Percentiles rank a stretch among this genome's conserved stretches.
These are phyloP conservation scores for Melipona beecheii DNA, from an alignment of 2,888 invertebrate genomes.

Conservation along the genomic window DNA sequence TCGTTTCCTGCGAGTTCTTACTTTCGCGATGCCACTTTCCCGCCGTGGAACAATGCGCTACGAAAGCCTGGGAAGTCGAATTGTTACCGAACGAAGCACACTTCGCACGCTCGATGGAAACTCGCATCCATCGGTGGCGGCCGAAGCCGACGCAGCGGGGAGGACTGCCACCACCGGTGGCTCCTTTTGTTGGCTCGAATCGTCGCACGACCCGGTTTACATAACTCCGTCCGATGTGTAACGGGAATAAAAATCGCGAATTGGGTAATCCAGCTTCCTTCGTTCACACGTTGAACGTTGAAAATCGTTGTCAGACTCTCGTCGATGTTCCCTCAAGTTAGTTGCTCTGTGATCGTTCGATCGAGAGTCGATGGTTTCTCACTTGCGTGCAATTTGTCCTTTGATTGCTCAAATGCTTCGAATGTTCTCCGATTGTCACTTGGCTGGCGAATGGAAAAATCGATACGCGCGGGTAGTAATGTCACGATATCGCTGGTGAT, in stretches of 20 bases:
- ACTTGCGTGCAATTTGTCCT: not conserved
- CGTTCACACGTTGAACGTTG: not conserved
- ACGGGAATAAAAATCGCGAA: conserved; percentile 60
- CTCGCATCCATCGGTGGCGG: conserved; percentile 36
- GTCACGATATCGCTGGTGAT: not conserved
- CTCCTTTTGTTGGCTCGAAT: conserved; percentile 41
- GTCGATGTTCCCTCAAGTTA: not conserved
- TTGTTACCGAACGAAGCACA: conserved; percentile 67
- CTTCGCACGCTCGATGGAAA: conserved; percentile 71
- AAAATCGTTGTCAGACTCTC: not conserved
- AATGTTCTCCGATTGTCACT: not conserved
- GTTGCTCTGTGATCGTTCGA: not conserved
- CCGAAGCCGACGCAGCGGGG: not conserved
- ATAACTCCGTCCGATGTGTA: conserved; percentile 64
- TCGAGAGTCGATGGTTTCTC: not conserved
- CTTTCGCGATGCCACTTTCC: conserved; percentile 75
- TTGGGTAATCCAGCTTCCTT: conserved; percentile 54
- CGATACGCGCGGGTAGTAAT: not conserved
- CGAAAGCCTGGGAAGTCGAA: conserved; percentile 72
- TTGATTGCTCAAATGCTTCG: not conserved
- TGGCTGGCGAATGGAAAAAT: not conserved
- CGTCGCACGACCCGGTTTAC: conserved; percentile 72
- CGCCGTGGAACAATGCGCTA: conserved; percentile 67
- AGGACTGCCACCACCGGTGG: conserved; percentile 24
- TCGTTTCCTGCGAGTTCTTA: conserved; percentile 68